phyloP scores from a whole-genome alignment of 2,888 invertebrate species.

The Cataglyphis rosenhaueri region DNA sequence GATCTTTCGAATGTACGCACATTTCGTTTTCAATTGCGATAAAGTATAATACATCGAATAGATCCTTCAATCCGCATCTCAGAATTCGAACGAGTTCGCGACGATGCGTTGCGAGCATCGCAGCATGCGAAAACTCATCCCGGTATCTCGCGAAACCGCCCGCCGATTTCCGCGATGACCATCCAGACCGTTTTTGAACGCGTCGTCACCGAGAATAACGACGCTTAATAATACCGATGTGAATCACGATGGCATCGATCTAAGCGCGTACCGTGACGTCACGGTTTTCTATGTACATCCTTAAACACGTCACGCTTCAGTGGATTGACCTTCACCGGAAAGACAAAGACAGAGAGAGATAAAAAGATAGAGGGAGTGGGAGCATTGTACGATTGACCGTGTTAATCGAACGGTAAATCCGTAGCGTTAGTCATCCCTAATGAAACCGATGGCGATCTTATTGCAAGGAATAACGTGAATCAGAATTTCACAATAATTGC shows the following conservation, averaged over 20 bases:
- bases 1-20: too few relatives aligned
- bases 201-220: neutral
- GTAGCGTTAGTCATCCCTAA: conserved; percentile 7
- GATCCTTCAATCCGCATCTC: neutral
- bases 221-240: conserved; percentile 34
- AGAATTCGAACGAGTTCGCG: too few relatives aligned
- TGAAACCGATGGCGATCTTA: neutral
- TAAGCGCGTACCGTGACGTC: conserved; percentile 44
- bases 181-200: conserved; percentile 28
- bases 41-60: neutral
- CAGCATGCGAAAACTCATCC: neutral
- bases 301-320: conserved; percentile 42
- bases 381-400: conserved; percentile 30
- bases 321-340: conserved; percentile 22
- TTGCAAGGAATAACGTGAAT: neutral
- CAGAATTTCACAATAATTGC: conserved; percentile 9
- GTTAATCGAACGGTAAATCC: conserved; percentile 34
- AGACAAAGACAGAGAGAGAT: neutral
- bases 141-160: conserved; percentile 20
- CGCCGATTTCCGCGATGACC: neutral
- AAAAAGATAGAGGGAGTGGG: neutral
- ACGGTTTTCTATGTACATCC: conserved; percentile 51
- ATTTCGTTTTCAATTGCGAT: neutral
- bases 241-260: conserved; percentile 18
- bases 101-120: too few relatives aligned